Evolutionary conservation across 2,888 invertebrate species (phyloP).

Genomic region (Bugulina stolonifera): DNA sequence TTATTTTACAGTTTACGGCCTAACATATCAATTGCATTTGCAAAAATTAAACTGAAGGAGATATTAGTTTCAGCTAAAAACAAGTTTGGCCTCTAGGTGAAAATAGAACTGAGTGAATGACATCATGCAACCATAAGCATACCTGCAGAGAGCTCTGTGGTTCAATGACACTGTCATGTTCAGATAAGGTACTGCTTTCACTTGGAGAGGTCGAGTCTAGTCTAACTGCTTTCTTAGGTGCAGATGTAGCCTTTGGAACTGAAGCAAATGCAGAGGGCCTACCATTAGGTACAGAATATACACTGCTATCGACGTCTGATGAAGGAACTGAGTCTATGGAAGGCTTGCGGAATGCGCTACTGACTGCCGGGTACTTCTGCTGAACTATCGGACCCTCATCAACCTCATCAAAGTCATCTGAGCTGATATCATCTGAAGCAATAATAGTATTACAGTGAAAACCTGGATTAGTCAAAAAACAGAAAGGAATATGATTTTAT

Average conservation of each 20-base stretch:
- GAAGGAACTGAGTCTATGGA: neutral
- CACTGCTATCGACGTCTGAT: neutral
- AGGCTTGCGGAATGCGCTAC: neutral
- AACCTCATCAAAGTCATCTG: neutral
- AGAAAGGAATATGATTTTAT: no score
- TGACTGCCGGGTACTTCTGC: no score
- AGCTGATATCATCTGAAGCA: conserved; percentile 5
- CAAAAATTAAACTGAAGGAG: no score
- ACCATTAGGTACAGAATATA: neutral
- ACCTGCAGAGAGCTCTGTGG: no score
- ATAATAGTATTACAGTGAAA: conserved; percentile 6
- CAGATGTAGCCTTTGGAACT: neutral
- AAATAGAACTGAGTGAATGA: no score
- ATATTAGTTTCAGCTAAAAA: no score
- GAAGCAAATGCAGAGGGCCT: conserved; percentile 16
- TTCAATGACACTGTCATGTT: conserved; percentile 14
- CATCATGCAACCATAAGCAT: no score
- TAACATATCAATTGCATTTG: no score
- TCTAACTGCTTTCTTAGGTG: neutral
- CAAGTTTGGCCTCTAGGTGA: no score
- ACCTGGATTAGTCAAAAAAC: no score
- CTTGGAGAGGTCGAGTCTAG: neutral
- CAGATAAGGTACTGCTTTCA: neutral
- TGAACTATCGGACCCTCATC: neutral
- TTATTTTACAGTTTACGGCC: no score